A percentile compares a stretch with the other conserved stretches of the same genome.
phyloP scores from a whole-genome alignment of 2,113 vertebrate genomes.

The Scartelaos histophorus region DNA sequence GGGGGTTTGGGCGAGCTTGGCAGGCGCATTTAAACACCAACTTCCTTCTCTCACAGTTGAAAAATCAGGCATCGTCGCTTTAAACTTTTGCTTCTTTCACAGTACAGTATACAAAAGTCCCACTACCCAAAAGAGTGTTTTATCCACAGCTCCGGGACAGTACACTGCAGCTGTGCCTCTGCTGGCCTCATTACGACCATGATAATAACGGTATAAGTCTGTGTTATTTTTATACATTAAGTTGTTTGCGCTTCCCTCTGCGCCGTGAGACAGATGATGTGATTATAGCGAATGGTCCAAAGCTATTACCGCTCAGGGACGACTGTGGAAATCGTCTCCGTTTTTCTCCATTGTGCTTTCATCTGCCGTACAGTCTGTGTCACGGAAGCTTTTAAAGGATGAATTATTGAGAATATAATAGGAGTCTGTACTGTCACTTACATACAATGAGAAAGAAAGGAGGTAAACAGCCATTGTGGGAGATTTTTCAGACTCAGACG shows the following conservation, averaged over 20 bases:
- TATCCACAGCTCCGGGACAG: background rate
- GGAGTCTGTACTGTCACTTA: background rate
- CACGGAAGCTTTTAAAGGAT: slow-evolving; percentile 12
- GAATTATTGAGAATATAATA: slow-evolving; percentile 22
- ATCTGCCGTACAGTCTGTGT: background rate
- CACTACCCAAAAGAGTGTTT: background rate
- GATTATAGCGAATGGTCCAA: slow-evolving; percentile 41
- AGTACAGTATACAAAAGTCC: background rate
- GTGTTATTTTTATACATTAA: slow-evolving; percentile 19
- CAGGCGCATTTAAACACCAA: background rate
- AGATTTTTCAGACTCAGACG: background rate
- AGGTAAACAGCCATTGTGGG: background rate
- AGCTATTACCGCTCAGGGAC: slow-evolving; percentile 18
- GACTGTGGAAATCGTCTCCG: slow-evolving; percentile 5
- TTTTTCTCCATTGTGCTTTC: slow-evolving; percentile 15
- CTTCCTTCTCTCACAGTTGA: background rate
- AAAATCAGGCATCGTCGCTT: background rate
- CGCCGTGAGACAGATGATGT: slow-evolving; percentile 42
- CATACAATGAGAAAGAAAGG: background rate
- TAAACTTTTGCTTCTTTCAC: background rate
- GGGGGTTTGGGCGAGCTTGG: too few relatives aligned
- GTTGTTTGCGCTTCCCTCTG: slow-evolving; percentile 7
- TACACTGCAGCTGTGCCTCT: background rate
- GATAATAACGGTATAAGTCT: background rate
- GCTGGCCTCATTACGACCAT: background rate